phyloP scores from a whole-genome alignment of 2,113 vertebrate genomes.

The Cettia cetti region DNA sequence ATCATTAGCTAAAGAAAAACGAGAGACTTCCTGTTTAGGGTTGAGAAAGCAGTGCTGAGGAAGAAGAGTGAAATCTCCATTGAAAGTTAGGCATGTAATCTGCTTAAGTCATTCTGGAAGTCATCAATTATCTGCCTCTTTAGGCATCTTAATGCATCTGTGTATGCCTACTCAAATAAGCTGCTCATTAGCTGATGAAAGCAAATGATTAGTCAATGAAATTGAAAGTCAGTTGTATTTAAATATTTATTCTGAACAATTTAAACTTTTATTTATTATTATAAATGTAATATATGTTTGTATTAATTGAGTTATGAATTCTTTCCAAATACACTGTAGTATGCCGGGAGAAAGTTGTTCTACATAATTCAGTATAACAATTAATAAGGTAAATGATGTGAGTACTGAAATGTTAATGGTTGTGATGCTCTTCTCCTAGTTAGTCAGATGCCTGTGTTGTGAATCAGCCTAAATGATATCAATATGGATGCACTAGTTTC shows the following conservation, averaged over 20 bases:
- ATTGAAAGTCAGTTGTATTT: not conserved
- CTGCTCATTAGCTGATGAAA: not conserved
- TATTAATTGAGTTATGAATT: not conserved
- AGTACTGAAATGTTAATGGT: not conserved
- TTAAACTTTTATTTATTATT: not conserved
- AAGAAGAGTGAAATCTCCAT: not conserved
- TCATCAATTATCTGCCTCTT: constrained; percentile 4
- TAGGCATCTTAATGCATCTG: not conserved
- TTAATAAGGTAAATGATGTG: not conserved
- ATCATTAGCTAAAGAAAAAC: not conserved
- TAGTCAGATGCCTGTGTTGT: not conserved
- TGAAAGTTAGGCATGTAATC: constrained; percentile 2
- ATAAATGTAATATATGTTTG: not conserved
- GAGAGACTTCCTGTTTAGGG: not conserved
- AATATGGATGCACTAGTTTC: not conserved
- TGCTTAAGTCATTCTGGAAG: constrained; percentile 12
- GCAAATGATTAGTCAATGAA: not conserved
- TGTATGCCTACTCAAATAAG: not conserved
- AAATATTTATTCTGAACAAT: not conserved
- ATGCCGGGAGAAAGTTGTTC: not conserved
- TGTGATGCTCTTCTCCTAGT: not conserved
- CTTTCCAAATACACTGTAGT: not conserved
- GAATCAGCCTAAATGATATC: not conserved
- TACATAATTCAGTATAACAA: not conserved
- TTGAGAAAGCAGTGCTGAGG: not conserved